A percentile compares a stretch with the other conserved stretches of the same genome.
These are phyloP conservation scores for Lycodopsis pacificus DNA, from an alignment of 2,797 vertebrate genomes.

Conservation along the genomic window DNA sequence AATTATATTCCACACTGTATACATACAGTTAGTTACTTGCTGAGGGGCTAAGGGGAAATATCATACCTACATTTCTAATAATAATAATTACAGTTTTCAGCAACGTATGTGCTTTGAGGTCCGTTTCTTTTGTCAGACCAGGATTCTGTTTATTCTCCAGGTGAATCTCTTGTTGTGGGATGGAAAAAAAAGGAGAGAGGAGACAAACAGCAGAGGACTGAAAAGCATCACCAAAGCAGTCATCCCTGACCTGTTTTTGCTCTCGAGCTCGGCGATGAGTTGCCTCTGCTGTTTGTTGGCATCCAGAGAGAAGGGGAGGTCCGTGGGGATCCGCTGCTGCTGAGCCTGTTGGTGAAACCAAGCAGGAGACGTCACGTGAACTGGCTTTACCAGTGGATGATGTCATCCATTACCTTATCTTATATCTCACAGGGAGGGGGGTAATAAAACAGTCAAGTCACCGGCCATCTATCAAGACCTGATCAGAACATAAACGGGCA, in stretches of 20 bases:
- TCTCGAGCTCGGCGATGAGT: slow-evolving; percentile 98
- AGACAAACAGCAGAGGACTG: slow-evolving; percentile 22
- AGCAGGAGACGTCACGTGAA: slow-evolving; percentile 62
- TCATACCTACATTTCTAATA: background rate
- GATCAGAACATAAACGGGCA: slow-evolving; percentile 41
- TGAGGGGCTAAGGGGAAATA: background rate
- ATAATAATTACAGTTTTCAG: background rate
- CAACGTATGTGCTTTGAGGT: background rate
- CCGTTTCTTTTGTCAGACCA: slow-evolving; percentile 8
- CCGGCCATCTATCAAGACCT: slow-evolving; percentile 54
- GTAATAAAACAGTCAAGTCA: slow-evolving; percentile 58
- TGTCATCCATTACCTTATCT: slow-evolving; percentile 63
- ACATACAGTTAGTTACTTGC: background rate
- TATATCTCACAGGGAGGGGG: slow-evolving; percentile 43
- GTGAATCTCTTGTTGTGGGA: slow-evolving; percentile 9
- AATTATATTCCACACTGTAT: background rate
- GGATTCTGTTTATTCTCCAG: slow-evolving; percentile 9
- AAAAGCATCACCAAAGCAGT: slow-evolving; percentile 27
- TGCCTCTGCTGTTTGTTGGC: slow-evolving; percentile 97
- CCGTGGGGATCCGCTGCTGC: slow-evolving; percentile 91
- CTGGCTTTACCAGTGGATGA: slow-evolving; percentile 58
- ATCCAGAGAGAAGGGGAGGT: slow-evolving; percentile 95
- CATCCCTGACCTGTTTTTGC: slow-evolving; percentile 94
- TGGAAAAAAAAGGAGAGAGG: background rate
- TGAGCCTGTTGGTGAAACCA: slow-evolving; percentile 83